Percentiles rank a stretch among this genome's conserved stretches.
phyloP scores from a whole-genome alignment of 2,797 vertebrate genomes.

The Sebastes paucispinis region DNA sequence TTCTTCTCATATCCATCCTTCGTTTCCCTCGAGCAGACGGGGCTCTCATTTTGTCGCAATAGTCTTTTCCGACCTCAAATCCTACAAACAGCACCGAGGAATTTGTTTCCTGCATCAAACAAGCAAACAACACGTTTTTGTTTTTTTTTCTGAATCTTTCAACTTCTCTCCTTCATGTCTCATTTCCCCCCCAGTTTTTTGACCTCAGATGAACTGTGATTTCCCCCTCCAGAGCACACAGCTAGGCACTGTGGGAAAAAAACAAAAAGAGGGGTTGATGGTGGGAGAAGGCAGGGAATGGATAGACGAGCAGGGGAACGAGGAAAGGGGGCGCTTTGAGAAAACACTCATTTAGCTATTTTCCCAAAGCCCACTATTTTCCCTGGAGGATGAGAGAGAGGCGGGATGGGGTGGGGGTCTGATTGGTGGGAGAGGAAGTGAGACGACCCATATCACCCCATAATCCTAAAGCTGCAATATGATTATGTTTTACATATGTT shows the following conservation, averaged over 20 bases:
- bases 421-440: slow-evolving; percentile 37
- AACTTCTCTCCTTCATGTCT: slow-evolving; percentile 27
- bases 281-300: slow-evolving; percentile 42
- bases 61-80: slow-evolving; percentile 7
- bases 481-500: slow-evolving; percentile 23
- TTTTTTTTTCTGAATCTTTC: slow-evolving; percentile 22
- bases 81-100: slow-evolving; percentile 9
- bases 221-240: slow-evolving; percentile 51
- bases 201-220: slow-evolving; percentile 69
- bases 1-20: slow-evolving; percentile 3
- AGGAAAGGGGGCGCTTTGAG: slow-evolving; percentile 55
- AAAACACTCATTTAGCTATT: slow-evolving; percentile 76
- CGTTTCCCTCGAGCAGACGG: not conserved
- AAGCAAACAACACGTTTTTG: not conserved
- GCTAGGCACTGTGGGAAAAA: slow-evolving; percentile 80
- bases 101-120: slow-evolving; percentile 42
- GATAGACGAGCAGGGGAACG: slow-evolving; percentile 45
- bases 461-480: slow-evolving; percentile 38
- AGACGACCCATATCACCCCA: slow-evolving; percentile 27
- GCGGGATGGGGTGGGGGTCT: not conserved
- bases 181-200: slow-evolving; percentile 10
- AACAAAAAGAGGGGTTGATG: slow-evolving; percentile 24
- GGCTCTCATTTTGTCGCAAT: not conserved
- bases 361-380: slow-evolving; percentile 76
- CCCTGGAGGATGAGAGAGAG: slow-evolving; percentile 44